Evolutionary conservation across 2,113 vertebrate genomes (phyloP), one percentile per base, ranked within the genome.

Genomic region (Loxodonta africana): DNA sequence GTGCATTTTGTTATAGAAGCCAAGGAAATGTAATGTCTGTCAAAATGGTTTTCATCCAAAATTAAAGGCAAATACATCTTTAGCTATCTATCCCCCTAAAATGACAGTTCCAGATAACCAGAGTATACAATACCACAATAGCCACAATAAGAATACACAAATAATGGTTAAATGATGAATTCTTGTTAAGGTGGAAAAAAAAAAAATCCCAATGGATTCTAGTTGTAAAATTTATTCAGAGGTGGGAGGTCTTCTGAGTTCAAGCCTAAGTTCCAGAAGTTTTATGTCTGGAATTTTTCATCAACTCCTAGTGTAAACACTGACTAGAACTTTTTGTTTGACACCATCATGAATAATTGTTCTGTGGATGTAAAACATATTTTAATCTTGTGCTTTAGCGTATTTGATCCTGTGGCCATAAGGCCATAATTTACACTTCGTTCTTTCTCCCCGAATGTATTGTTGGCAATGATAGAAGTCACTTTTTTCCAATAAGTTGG

Each of bases 241-340:
- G 3, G 85, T 86, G 51, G 85, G 73, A 95, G 92, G 88, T 95
- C 85, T 62, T 95, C 73, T 86, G 73, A 95, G 78, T 95, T 96
- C 96, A 96, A 80, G 74, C 91, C 90, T 85, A 48, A 63, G 73
- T 96, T 96, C 74, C 96, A 96, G 82, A 95, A 97, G 73, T 97
- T 97, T 97, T 83, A 86, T 96, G 96, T 94, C 92, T 98, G 95
- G 94, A 97, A 98, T 95, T 97, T 98, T 97, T 97, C 95, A 88
- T 91, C 89, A 65, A 95, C 82, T 82, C 44, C 88, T 90, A 30
- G 20, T 80, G 11, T 98, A 98, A 98, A 98, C 96, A 98, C 28
- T 37, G n/a, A 96, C 73, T 76, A 93, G 96, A 94, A 98, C 83
- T 94, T 97, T 96, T 90, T 97, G 92, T 94, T 94, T 97, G 95